Conservation (phyloP, 2,888 invertebrate species). For the Asteroscopus sphinx region DNA sequence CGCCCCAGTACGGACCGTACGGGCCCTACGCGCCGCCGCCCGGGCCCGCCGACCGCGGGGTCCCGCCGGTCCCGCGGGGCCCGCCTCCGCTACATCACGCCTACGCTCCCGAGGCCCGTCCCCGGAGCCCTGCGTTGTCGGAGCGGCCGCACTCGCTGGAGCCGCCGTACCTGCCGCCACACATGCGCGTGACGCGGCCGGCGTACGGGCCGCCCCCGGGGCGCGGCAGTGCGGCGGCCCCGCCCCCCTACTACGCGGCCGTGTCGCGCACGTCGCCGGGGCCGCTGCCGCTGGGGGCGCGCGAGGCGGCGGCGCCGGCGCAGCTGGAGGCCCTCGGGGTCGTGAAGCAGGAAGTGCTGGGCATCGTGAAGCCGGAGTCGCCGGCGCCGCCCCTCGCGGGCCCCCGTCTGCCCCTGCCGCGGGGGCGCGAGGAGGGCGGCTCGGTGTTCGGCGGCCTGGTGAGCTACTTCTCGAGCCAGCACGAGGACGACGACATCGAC, state of each 20-base stretch:
- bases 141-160: conserved; percentile 67
- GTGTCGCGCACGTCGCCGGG: conserved; percentile 40
- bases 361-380: conserved; percentile 31
- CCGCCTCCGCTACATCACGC: conserved; percentile 52
- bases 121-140: conserved; percentile 62
- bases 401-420: conserved; percentile 52
- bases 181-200: conserved; percentile 59
- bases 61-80: conserved; percentile 34
- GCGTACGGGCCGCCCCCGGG: conserved; percentile 75
- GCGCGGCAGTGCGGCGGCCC: conserved; percentile 24
- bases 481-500: conserved; percentile 96
- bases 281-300: conserved; percentile 35
- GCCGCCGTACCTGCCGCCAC: conserved; percentile 41
- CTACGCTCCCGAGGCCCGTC: conserved; percentile 23
- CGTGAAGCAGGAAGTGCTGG: conserved; percentile 34
- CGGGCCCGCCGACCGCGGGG: conserved; percentile 43
- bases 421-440: conserved; percentile 90
- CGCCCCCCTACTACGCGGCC: conserved; percentile 43
- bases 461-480: conserved; percentile 97
- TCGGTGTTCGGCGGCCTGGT: conserved; percentile 96
- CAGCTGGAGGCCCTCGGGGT: conserved; percentile 42
- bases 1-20: conserved; percentile 84
- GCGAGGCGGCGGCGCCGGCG: conserved; percentile 5
- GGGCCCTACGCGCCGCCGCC: conserved; percentile 80
- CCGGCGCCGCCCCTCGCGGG: conserved; percentile 11